Conservation (phyloP, 2,888 invertebrate species). For the Serrognathus titanus region DNA sequence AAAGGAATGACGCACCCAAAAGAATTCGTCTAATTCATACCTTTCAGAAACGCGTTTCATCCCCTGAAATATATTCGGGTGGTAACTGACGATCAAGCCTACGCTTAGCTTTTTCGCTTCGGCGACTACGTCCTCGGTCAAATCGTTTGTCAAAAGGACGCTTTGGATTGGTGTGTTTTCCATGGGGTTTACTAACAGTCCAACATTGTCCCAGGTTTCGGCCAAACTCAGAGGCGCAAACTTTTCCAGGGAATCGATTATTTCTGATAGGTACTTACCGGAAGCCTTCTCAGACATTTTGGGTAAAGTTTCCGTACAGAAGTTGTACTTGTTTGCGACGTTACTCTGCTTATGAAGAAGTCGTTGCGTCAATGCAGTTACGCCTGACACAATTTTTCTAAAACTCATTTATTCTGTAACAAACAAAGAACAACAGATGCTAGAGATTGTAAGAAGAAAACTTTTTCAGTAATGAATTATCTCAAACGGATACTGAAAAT, state of each 20-base stretch:
- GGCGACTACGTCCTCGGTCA: slow-evolving; percentile 81
- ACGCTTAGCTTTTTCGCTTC: slow-evolving; percentile 70
- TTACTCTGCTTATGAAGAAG: not conserved
- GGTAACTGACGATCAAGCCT: slow-evolving; percentile 87
- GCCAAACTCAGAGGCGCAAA: slow-evolving; percentile 72
- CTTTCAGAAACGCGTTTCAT: slow-evolving; percentile 77
- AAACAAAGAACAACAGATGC: no score
- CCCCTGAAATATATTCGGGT: slow-evolving; percentile 90
- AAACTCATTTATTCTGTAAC: slow-evolving; percentile 14
- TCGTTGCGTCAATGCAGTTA: not conserved
- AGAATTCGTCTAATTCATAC: slow-evolving; percentile 33
- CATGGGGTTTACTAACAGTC: slow-evolving; percentile 79
- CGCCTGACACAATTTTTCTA: not conserved
- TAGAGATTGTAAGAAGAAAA: no score
- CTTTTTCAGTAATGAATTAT: no score
- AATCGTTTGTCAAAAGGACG: slow-evolving; percentile 85
- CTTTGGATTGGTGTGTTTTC: slow-evolving; percentile 53
- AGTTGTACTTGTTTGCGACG: not conserved
- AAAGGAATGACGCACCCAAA: not conserved
- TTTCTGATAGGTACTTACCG: slow-evolving; percentile 52
- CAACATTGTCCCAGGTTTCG: slow-evolving; percentile 94
- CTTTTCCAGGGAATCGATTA: slow-evolving; percentile 60
- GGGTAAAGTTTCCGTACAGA: not conserved
- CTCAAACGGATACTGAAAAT: no score
- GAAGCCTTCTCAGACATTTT: slow-evolving; percentile 33